Percentiles rank a stretch among this genome's conserved stretches.
phyloP scores from a whole-genome alignment of 30 jellyfish, hydroid and myxozoan species.

The Hydractinia symbiolongicarpus region DNA sequence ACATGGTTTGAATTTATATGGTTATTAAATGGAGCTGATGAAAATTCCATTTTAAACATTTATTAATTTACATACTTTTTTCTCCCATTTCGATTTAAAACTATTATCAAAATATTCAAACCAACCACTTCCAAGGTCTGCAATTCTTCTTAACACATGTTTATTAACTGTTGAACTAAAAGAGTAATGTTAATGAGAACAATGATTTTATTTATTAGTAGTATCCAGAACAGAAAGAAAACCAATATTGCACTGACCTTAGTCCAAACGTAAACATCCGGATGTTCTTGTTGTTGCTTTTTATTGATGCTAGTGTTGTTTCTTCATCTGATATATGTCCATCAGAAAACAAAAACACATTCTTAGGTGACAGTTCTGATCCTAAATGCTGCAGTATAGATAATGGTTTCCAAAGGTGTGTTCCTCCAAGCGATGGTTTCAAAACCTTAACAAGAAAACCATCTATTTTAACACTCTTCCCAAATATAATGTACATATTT shows the following conservation, averaged over 20 bases:
- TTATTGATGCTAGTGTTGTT: conserved; percentile 41
- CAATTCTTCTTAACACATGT: conserved; percentile 53
- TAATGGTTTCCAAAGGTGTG: conserved; percentile 70
- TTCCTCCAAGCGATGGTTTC: conserved; percentile 47
- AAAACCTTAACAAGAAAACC: not conserved
- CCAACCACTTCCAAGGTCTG: conserved; percentile 67
- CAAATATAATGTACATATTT: too few species aligned
- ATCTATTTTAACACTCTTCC: too few species aligned
- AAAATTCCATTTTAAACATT: not conserved
- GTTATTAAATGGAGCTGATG: not conserved
- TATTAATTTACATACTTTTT: conserved; percentile 27
- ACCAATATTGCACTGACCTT: conserved; percentile 12
- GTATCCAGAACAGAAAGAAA: too few species aligned
- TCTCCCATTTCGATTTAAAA: conserved; percentile 71
- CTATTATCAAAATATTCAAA: conserved; percentile 59
- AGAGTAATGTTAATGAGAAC: not conserved
- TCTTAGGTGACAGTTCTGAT: conserved; percentile 43
- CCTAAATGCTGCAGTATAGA: conserved; percentile 31
- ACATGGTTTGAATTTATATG: not conserved
- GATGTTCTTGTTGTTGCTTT: conserved; percentile 17
- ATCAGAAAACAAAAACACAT: conserved; percentile 63
- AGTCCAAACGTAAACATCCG: conserved; percentile 68
- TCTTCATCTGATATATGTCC: conserved; percentile 77
- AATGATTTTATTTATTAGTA: too few species aligned
- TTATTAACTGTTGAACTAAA: conserved; percentile 60